Evolutionary conservation across 2,888 invertebrate genomes (phyloP).

Genomic region (Theodoxus fluviatilis): DNA sequence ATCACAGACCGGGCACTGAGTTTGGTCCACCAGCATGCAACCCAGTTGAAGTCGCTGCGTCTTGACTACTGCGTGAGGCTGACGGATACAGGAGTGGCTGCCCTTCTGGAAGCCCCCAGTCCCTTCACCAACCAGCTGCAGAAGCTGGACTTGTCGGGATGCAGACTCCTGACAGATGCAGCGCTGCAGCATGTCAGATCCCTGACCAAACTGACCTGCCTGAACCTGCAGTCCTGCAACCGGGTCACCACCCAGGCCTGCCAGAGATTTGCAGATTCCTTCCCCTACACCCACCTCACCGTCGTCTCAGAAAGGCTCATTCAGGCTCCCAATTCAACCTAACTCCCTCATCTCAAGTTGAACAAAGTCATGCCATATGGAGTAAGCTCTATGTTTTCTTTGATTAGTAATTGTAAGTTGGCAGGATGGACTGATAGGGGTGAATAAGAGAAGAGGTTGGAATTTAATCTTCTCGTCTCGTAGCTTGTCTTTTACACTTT

Average conservation of each 20-base stretch:
- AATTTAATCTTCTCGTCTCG: too few species aligned
- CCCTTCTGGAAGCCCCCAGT: not conserved
- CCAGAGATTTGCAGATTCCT: too few species aligned
- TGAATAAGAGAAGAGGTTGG: too few species aligned
- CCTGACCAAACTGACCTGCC: conserved; percentile 70
- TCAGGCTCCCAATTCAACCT: too few species aligned
- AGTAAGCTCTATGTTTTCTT: too few species aligned
- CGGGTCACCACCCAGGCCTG: conserved; percentile 87
- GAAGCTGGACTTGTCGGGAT: conserved; percentile 41
- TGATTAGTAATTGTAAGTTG: too few species aligned
- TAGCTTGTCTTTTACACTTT: too few species aligned
- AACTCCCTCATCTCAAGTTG: too few species aligned
- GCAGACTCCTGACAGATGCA: conserved; percentile 38
- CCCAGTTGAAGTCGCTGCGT: conserved; percentile 28
- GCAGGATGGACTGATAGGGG: too few species aligned
- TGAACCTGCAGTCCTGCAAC: conserved; percentile 86
- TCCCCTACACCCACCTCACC: too few species aligned
- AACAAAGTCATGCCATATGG: too few species aligned
- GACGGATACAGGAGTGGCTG: conserved; percentile 25
- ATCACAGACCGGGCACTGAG: conserved; percentile 85
- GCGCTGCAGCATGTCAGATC: not conserved
- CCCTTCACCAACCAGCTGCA: conserved; percentile 34
- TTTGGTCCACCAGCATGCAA: conserved; percentile 38
- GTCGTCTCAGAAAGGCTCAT: too few species aligned
- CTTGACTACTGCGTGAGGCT: conserved; percentile 32